Evolutionary conservation across 53 echinoderm and acorn worm genomes (phyloP).

Genomic region (Holothuria scabra): DNA sequence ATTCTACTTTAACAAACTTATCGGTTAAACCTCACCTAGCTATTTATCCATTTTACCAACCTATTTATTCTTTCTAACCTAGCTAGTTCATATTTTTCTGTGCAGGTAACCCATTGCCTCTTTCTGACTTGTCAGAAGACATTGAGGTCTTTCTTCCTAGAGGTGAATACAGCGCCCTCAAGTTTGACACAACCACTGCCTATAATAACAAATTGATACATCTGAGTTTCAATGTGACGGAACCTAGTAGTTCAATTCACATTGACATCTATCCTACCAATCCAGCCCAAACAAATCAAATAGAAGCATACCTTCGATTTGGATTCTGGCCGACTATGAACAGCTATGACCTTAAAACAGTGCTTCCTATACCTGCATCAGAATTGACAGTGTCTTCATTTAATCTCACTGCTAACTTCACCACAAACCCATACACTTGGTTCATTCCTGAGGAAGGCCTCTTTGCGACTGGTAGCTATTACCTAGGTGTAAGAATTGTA

Average conservation of each 20-base stretch:
- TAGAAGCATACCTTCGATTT: conserved; percentile 67
- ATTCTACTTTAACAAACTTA: no score
- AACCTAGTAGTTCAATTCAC: conserved; percentile 75
- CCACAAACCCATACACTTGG: conserved; percentile 78
- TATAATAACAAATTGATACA: conserved; percentile 46
- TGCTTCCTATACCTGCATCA: conserved; percentile 56
- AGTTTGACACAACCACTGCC: conserved; percentile 61
- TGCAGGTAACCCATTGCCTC: conserved; percentile 59
- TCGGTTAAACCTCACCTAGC: not conserved
- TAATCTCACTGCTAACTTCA: conserved; percentile 65
- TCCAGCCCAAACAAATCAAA: not conserved
- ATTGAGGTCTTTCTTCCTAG: conserved; percentile 78
- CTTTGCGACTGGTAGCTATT: conserved; percentile 73
- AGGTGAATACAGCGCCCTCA: conserved; percentile 60
- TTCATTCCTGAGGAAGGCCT: conserved; percentile 70
- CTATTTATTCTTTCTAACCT: not conserved
- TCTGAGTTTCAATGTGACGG: conserved; percentile 70
- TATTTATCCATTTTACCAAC: not conserved
- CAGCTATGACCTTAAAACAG: conserved; percentile 60
- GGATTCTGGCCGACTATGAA: conserved; percentile 73
- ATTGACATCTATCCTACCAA: conserved; percentile 68
- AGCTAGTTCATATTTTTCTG: not conserved
- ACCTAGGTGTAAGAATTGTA: conserved; percentile 57
- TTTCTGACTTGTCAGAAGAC: conserved; percentile 63
- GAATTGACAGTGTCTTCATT: conserved; percentile 54